Conservation (phyloP, 1,140 invertebrate genomes). For the Zaprionus tsacasi region DNA sequence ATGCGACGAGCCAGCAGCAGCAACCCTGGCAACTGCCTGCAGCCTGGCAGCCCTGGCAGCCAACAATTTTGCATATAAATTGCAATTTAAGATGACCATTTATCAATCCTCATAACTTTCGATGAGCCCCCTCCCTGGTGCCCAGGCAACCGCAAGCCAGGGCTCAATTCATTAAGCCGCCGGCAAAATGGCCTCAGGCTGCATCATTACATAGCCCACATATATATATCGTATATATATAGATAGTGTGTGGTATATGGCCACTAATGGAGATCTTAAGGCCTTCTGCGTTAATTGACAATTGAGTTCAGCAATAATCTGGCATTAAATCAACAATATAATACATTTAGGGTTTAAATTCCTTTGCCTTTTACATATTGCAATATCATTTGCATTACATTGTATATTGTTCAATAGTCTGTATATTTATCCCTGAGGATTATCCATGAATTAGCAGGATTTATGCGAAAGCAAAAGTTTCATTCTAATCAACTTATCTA, state of each 20-base stretch:
- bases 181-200: constrained; percentile 12
- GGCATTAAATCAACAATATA: constrained; percentile 31
- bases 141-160: constrained; percentile 11
- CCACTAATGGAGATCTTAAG: constrained; percentile 23
- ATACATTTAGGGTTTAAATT: too few species aligned
- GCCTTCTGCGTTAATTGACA: constrained; percentile 24
- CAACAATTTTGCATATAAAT: constrained; percentile 56
- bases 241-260: neutral
- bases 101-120: constrained; percentile 49
- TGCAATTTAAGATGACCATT: constrained; percentile 54
- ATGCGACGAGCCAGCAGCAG: neutral
- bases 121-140: constrained; percentile 5
- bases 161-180: constrained; percentile 40
- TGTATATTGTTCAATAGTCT: neutral
- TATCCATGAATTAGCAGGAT: neutral
- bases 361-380: constrained; percentile 19
- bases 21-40: constrained; percentile 18
- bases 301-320: constrained; percentile 19
- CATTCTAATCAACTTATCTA: neutral
- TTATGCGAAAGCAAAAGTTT: neutral
- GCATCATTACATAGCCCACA: neutral
- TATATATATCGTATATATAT: neutral
- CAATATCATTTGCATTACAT: neutral
- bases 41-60: constrained; percentile 19
- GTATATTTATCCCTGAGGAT: neutral